A percentile compares a stretch with the other conserved stretches of the same genome.
Conservation (phyloP, 2,113 vertebrate species). For the Phyllopteryx taeniolatus region DNA sequence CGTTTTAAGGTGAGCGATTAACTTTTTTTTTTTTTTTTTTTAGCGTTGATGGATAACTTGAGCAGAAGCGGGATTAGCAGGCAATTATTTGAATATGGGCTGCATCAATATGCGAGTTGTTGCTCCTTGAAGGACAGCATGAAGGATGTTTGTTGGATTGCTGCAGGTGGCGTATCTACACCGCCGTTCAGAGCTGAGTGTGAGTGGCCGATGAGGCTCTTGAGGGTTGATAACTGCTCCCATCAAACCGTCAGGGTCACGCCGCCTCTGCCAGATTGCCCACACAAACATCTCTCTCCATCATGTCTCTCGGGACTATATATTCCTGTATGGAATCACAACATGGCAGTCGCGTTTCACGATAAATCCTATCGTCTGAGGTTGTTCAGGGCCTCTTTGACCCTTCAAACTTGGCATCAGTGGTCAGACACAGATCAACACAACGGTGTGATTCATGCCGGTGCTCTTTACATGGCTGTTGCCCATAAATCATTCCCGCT, state of each 20-base stretch:
- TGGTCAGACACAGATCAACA: slow-evolving; percentile 13
- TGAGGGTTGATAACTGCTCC: slow-evolving; percentile 54
- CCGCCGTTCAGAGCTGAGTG: slow-evolving; percentile 48
- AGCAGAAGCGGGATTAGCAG: not conserved
- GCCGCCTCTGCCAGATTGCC: slow-evolving; percentile 11
- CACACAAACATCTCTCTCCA: slow-evolving; percentile 41
- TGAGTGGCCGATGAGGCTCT: slow-evolving; percentile 10
- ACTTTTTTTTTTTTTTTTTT: slow-evolving; percentile 3
- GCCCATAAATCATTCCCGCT: not conserved
- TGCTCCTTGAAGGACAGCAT: slow-evolving; percentile 36
- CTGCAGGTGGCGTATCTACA: slow-evolving; percentile 30
- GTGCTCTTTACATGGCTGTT: not conserved
- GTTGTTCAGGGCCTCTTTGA: slow-evolving; percentile 2
- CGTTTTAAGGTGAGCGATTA: slow-evolving; percentile 21
- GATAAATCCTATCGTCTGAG: slow-evolving; percentile 22
- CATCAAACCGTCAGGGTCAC: slow-evolving; percentile 60
- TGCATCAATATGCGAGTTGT: slow-evolving; percentile 1
- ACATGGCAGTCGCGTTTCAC: not conserved
- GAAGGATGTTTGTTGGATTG: slow-evolving; percentile 52
- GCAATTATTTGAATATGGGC: slow-evolving; percentile 6
- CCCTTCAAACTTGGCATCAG: slow-evolving; percentile 20
- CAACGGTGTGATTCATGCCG: slow-evolving; percentile 22
- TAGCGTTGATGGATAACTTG: slow-evolving; percentile 29
- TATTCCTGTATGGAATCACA: slow-evolving; percentile 14
- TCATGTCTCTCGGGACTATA: slow-evolving; percentile 38